A percentile compares a stretch with the other conserved stretches of the same genome.
phyloP scores from a whole-genome alignment of 2,888 invertebrate genomes.

The Leucozona laternaria region DNA sequence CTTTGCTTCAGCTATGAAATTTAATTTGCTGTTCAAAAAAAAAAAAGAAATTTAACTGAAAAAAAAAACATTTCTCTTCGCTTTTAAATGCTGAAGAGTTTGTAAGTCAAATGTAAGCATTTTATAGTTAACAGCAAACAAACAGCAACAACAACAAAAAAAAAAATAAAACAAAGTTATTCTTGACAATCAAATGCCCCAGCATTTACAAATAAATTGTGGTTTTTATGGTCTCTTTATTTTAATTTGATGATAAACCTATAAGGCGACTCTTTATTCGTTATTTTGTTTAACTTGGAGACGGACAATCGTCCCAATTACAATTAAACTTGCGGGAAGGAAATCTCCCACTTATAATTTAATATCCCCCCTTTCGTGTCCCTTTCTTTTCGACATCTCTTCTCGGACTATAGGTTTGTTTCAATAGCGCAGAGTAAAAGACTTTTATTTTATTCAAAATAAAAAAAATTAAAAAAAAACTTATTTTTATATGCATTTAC shows the following conservation, averaged over 20 bases:
- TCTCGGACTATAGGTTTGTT: conserved; percentile 27
- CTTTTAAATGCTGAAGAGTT: not conserved
- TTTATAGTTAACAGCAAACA: conserved; percentile 4
- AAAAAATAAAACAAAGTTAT: not conserved
- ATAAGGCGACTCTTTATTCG: conserved; percentile 30
- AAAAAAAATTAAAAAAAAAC: not conserved
- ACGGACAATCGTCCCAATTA: conserved; percentile 41
- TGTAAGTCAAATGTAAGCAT: not conserved
- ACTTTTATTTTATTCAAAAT: conserved; percentile 38
- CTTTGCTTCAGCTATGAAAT: not conserved
- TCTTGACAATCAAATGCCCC: conserved; percentile 11
- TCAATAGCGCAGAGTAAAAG: conserved; percentile 30
- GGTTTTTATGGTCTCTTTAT: conserved; percentile 48
- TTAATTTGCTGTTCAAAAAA: not conserved
- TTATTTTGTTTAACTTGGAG: conserved; percentile 30
- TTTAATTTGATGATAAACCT: conserved; percentile 50
- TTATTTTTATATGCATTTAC: conserved; percentile 49
- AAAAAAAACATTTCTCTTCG: not conserved
- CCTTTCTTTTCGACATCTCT: not conserved
- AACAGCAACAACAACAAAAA: not conserved
- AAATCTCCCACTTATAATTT: conserved; percentile 32
- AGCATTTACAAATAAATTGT: conserved; percentile 35
- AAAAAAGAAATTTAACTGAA: conserved; percentile 1
- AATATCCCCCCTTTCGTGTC: conserved; percentile 4
- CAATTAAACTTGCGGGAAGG: conserved; percentile 51